Evolutionary conservation across 1,140 invertebrate genomes (phyloP), one percentile per base, ranked within the genome.

Genomic region (Portunus trituberculatus): DNA sequence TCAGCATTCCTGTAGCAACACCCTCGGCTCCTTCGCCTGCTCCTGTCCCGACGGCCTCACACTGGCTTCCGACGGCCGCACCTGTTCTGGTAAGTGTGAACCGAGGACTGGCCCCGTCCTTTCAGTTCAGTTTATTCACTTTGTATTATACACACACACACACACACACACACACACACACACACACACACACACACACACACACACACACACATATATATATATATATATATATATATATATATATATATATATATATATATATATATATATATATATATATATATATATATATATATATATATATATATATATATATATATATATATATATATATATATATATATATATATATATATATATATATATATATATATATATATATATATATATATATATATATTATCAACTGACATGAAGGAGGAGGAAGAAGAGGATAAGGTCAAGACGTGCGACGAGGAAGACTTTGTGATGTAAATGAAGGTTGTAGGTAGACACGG

Each of bases 1-100:
- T 91, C 89, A 96, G 4, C 97, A 97, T 46, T 52, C 92, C 12
- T 97, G 97, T 93, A 95, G 93, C 28, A 97, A 97, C 95, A 97
- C 96, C 8, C 94, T 97, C n/a, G 97, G 97, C 52, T 96, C 96
- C 7, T 97, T 96, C 95, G 96, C 96, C 59, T 97, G 97, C 92
- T 84, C 96, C 45, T 97, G 97, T 94, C 96, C 96, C 67, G 94
- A 96, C n/a, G 97, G 97, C 31, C 97, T 96, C 95, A 95, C 96
- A 45, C 92, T 97, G 16, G 94, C 92, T 25, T 39, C 86, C 10
- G 95, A 96, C 89, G 88, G 86, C 20, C 88, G 28, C 16, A 83
- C 67, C 12, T 96, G 96, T 32, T 97, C 96, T 97, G 97, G 97
- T 96, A 95, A 96, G 39, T 96, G 97, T 28, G 32, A n/a, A 25